Percentiles rank a stretch among this genome's conserved stretches.
phyloP scores from a whole-genome alignment of 1,140 invertebrate species.

The Sinella curviseta region DNA sequence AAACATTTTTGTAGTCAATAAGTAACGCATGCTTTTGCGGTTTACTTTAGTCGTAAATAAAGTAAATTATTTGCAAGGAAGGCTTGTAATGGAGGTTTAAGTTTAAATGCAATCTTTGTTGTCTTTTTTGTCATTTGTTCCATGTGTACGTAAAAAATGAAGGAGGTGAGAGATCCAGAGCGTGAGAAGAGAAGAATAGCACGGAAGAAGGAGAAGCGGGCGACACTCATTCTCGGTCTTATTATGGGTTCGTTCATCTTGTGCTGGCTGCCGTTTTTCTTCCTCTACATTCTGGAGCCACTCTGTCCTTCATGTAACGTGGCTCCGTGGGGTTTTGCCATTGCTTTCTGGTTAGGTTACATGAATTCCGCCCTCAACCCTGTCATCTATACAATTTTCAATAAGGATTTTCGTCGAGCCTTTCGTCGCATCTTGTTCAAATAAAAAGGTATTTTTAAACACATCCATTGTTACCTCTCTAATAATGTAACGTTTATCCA shows the following conservation, averaged over 20 bases:
- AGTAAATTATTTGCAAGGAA: too few species aligned
- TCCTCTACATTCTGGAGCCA: conserved; percentile 85
- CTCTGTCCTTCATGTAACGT: conserved; percentile 75
- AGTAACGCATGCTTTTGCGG: neutral
- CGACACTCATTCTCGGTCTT: conserved; percentile 92
- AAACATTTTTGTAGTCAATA: neutral
- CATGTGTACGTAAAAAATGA: conserved; percentile 51
- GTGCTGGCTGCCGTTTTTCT: conserved; percentile 98
- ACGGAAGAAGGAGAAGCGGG: conserved; percentile 93
- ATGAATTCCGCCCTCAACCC: conserved; percentile 98
- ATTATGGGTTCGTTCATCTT: conserved; percentile 99
- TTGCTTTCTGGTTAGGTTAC: conserved; percentile 98
- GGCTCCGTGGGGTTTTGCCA: conserved; percentile 80
- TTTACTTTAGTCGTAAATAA: neutral
- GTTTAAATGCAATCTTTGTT: neutral
- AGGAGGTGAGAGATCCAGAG: conserved; percentile 82
- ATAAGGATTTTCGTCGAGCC: conserved; percentile 95
- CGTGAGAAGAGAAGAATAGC: conserved; percentile 90
- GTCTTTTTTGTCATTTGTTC: neutral
- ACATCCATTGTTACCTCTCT: too few species aligned
- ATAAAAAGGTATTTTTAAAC: conserved; percentile 63
- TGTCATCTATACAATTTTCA: conserved; percentile 95
- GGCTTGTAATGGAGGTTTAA: too few species aligned
- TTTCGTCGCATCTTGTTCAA: conserved; percentile 93
- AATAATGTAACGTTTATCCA: too few species aligned